Base-by-base conservation (phyloP, 2,888 invertebrate species). In the Thera britannica region DNA sequence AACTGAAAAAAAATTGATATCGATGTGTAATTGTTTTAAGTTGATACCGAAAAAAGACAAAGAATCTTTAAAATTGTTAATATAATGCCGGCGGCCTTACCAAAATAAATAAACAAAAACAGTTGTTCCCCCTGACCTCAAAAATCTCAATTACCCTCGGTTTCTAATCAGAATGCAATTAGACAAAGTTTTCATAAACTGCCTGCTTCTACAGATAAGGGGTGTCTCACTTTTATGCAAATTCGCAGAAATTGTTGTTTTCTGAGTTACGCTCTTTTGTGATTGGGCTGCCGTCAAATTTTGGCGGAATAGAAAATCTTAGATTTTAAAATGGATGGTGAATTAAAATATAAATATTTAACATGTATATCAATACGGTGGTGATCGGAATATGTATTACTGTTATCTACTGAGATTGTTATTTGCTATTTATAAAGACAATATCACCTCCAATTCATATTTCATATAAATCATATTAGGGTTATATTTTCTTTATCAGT, bases 101-200 rank as follows among this genome's bases (percentile, higher is more conserved):
- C 34, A 52, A 56, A 56, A 56, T 57, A 46, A 58, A 48, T 46
- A 48, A 58, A 36, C 2, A n/a, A 48, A 48, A 58, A 11, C 52
- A 62, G 70, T 71, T 62, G 78, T 81, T 75, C 79, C 81, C 81
- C 75, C 77, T 86, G 83, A 86, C 88, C 86, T 84, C 79, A 79
- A 85, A 83, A 88, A 85, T 78, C 78, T 79, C 81, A 89, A 88
- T 88, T 85, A 86, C 68, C 70, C 64, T 63, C 70, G 46, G 57
- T 67, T 73, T 85, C 85, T 88, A 90, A 90, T 90, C 84, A 86
- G 87, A 91, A 88, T 83, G 87, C 85, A 90, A 88, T 88, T 87
- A 88, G 86, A 88, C 88, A 83, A 89, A 92, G 90, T 93, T 92
- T 92, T 89, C 89, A 83, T 83, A 88, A 91, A 91, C 83, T 88